Evolutionary conservation across 1,140 invertebrate genomes (phyloP).

Genomic region (Ptiloglossa arizonensis): DNA sequence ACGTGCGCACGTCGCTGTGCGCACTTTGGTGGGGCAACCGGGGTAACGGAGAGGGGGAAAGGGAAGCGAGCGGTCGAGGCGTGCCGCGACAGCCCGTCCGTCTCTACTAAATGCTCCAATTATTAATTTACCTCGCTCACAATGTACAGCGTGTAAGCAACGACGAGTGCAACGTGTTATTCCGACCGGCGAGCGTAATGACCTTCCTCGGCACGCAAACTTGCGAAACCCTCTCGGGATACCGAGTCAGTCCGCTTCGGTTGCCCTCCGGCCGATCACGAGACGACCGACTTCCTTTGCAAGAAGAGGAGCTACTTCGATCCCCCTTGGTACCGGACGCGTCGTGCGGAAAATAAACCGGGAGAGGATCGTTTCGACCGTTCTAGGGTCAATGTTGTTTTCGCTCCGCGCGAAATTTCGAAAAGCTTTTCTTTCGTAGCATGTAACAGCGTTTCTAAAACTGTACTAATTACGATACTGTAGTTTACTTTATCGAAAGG

Average conservation of each 20-base stretch:
- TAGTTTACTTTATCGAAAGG: too few relatives aligned
- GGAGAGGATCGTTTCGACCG: neutral
- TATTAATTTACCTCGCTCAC: slow-evolving; percentile 72
- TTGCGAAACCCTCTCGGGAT: slow-evolving; percentile 27
- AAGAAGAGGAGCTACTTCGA: neutral
- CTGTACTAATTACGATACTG: too few relatives aligned
- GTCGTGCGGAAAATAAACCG: neutral
- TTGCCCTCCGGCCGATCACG: neutral
- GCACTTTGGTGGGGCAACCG: too few relatives aligned
- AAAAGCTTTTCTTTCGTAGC: too few relatives aligned
- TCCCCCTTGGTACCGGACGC: neutral
- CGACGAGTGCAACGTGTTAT: slow-evolving; percentile 66
- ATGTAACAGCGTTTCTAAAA: too few relatives aligned
- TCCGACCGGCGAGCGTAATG: slow-evolving; percentile 59
- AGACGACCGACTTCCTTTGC: neutral
- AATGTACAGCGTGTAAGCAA: slow-evolving; percentile 56
- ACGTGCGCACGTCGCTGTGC: neutral
- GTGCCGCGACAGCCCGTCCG: slow-evolving; percentile 38
- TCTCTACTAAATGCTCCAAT: slow-evolving; percentile 66
- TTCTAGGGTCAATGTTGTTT: neutral
- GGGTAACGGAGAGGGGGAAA: neutral
- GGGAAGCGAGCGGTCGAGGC: slow-evolving; percentile 11
- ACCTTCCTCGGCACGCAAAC: slow-evolving; percentile 53
- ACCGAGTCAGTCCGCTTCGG: slow-evolving; percentile 20
- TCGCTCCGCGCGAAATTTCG: neutral